Evolutionary conservation across 1,140 invertebrate species (phyloP).

Genomic region (Neodiprion lecontei): DNA sequence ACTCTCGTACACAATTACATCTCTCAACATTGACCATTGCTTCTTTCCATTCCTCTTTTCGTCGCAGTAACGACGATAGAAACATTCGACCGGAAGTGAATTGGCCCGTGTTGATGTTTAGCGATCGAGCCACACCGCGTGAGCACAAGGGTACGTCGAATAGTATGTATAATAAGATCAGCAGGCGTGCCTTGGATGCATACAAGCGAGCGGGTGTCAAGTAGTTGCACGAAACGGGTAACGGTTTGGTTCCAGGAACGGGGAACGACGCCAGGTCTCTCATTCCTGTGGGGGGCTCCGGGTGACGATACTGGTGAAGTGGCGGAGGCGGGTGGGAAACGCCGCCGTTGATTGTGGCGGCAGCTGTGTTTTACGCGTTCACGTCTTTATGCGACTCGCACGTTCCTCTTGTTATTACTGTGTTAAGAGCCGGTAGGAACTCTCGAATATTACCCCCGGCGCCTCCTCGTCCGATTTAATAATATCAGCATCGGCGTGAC

Average conservation of each 20-base stretch:
- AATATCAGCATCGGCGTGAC: not conserved
- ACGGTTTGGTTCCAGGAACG: constrained; percentile 1
- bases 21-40: no score
- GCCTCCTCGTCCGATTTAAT: not conserved
- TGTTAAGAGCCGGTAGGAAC: constrained; percentile 7
- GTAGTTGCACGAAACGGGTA: not conserved
- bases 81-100: no score
- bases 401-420: constrained; percentile 4
- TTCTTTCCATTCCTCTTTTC: no score
- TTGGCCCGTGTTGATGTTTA: no score
- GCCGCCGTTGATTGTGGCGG: constrained; percentile 47
- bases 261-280: constrained; percentile 5
- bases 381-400: constrained; percentile 23
- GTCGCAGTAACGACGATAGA: no score
- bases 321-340: not conserved
- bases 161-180: not conserved
- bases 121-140: not conserved
- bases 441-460: not conserved
- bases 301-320: not conserved
- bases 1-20: no score
- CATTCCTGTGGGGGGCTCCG: constrained; percentile 28
- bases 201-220: not conserved
- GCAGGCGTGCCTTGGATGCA: not conserved
- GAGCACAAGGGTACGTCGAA: no score
- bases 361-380: constrained; percentile 50